Evolutionary conservation across 2,888 invertebrate species (phyloP).

Genomic region (Rapana venosa): DNA sequence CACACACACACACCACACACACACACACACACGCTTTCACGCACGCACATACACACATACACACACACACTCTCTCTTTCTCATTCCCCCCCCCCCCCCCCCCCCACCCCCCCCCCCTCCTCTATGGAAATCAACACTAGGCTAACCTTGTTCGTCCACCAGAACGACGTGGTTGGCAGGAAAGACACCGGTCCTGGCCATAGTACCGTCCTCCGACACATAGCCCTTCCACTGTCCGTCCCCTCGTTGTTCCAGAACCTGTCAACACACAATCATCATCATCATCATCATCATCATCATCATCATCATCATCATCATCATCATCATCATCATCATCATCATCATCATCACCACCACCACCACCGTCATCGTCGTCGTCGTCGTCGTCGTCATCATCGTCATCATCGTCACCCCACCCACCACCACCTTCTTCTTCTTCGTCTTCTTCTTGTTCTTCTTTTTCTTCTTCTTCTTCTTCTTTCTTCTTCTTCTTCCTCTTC

Average conservation of each 20-base stretch:
- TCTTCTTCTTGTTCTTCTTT: not conserved
- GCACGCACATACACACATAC: not conserved
- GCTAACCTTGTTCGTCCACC: constrained; percentile 69
- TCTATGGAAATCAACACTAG: not conserved
- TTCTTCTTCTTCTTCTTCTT: no score
- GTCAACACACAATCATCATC: not conserved
- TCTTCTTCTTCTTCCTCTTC: no score
- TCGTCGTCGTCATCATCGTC: no score
- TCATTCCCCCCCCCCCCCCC: not conserved
- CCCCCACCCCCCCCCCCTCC: not conserved
- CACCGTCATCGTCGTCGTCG: no score
- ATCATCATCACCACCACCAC: not conserved
- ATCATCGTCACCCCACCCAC: not conserved
- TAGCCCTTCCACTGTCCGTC: constrained; percentile 78
- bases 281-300: not conserved
- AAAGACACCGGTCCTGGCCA: constrained; percentile 78
- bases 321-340: not conserved
- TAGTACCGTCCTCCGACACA: constrained; percentile 75
- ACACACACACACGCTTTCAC: not conserved
- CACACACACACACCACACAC: no score
- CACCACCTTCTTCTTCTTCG: not conserved
- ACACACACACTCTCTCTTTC: not conserved
- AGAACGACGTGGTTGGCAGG: constrained; percentile 75
- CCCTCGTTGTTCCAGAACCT: constrained; percentile 77
- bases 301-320: not conserved